These are phyloP conservation scores for Neopipo cinnamomea DNA, from an alignment of 2,113 vertebrate species.

Conservation along the genomic window DNA sequence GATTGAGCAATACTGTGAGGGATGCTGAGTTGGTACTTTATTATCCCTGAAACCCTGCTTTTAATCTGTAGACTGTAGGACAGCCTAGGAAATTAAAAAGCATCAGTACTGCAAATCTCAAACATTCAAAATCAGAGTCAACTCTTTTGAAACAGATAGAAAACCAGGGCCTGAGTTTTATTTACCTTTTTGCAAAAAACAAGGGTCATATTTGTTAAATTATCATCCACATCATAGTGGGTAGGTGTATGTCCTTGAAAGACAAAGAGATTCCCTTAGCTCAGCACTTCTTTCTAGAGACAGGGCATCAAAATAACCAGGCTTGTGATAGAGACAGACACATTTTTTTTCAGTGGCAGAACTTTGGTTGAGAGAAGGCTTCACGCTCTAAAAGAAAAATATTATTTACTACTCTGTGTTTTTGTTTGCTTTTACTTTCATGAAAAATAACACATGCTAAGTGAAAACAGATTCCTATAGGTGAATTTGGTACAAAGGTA, in stretches of 20 bases:
- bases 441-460: background rate
- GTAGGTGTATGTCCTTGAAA: background rate
- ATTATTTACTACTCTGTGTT: background rate
- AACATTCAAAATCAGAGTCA: background rate
- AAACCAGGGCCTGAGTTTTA: background rate
- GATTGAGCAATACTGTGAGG: background rate
- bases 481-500: background rate
- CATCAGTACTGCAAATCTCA: background rate
- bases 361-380: background rate
- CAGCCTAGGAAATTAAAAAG: background rate
- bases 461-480: background rate
- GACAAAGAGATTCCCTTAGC: background rate
- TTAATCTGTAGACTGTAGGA: background rate
- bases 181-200: background rate
- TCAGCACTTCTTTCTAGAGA: background rate
- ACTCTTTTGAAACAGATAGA: background rate
- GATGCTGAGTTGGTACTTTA: background rate
- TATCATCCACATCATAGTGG: accelerated
- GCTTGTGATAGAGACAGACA: background rate
- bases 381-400: background rate
- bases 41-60: background rate
- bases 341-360: accelerated
- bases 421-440: background rate
- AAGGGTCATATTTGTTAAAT: background rate
- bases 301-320: background rate